A percentile compares a stretch with the other conserved stretches of the same genome.
Conservation (phyloP, 2,797 vertebrate genomes). For the Phrynocephalus vlangalii region DNA sequence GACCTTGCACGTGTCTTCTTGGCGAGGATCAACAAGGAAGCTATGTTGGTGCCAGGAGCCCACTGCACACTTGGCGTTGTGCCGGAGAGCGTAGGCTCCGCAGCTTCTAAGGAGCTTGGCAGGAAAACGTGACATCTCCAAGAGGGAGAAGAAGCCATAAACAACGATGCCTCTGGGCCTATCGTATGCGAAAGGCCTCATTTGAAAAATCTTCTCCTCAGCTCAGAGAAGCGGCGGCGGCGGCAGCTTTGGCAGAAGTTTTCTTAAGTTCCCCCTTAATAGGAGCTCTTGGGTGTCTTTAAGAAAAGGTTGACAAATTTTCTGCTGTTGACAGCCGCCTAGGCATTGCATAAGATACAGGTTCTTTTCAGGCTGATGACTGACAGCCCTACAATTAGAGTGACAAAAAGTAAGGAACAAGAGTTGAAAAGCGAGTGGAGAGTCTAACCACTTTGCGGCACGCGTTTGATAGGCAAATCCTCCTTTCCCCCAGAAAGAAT, state of each 20-base stretch:
- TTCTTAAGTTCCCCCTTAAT: background rate
- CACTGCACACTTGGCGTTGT: background rate
- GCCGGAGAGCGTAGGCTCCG: background rate
- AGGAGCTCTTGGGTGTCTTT: conserved; percentile 5
- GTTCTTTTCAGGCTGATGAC: conserved; percentile 25
- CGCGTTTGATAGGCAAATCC: conserved; percentile 17
- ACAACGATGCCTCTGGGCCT: background rate
- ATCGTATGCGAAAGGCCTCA: background rate
- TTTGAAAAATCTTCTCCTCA: conserved; percentile 7
- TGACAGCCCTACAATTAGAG: conserved; percentile 23
- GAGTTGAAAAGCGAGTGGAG: conserved; percentile 27
- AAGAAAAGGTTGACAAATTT: background rate
- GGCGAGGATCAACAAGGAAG: conserved; percentile 24
- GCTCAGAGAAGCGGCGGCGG: background rate
- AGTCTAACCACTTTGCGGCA: background rate
- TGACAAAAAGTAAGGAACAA: conserved; percentile 20
- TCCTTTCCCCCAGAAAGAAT: background rate
- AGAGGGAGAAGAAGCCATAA: conserved; percentile 18
- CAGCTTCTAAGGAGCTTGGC: conserved; percentile 8
- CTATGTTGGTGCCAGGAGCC: background rate
- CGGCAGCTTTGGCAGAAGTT: background rate
- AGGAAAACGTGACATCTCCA: conserved; percentile 37
- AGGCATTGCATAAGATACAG: conserved; percentile 24
- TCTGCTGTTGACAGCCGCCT: background rate
- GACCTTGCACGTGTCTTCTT: background rate